Base-by-base conservation (phyloP, 2,113 vertebrate genomes). In the Theristicus caerulescens region DNA sequence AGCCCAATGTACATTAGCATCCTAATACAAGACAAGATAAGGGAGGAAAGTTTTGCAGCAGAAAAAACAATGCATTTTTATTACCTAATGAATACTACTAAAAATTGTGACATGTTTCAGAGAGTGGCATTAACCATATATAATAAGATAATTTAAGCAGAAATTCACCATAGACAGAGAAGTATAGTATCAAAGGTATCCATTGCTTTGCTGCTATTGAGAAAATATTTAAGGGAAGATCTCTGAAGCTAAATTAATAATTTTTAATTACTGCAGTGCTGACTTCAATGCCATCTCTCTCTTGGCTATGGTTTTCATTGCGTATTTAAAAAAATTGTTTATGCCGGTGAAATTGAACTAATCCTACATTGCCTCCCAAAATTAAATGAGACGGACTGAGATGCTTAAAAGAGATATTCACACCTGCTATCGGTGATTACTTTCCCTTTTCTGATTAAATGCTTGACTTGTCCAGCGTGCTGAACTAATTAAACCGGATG, bases 371-470 rank as follows among this genome's bases (percentile, higher is more conserved):
- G 51, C 54, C 20, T 66, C 40, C 46, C 52, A 76, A 94, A 92
- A 90, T 54, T 80, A 92, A 88, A 79, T 21, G 38, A 72, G 70
- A 92, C 29, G 18, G 66, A 46, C 55, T 73, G 70, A 92, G 71
- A 71, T 83, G 26, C 64, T 86, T 88, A 44, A 83, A 73, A 58
- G 47, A 86, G 58, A 86, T 55, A 84, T 20, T 70, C 78, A 66
- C 79, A 95, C 87, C 78, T 96, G 78, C 62, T 86, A 19, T 5
- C 71, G 61, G 61, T 64, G 81, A 85, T 88, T 87, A 52, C 66
- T 80, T 85, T 83, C 44, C 58, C 49, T 79, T 36, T 81, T 64
- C 90, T 93, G 86, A 94, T 94, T 91, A 94, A 84, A 88, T 78
- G 78, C 64, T 77, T 74, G 59, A 81, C 82, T 95, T 72, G 36